Evolutionary conservation across 2,888 invertebrate genomes (phyloP), one percentile per base, ranked within the genome.

Genomic region (Cheiracanthium punctorium): DNA sequence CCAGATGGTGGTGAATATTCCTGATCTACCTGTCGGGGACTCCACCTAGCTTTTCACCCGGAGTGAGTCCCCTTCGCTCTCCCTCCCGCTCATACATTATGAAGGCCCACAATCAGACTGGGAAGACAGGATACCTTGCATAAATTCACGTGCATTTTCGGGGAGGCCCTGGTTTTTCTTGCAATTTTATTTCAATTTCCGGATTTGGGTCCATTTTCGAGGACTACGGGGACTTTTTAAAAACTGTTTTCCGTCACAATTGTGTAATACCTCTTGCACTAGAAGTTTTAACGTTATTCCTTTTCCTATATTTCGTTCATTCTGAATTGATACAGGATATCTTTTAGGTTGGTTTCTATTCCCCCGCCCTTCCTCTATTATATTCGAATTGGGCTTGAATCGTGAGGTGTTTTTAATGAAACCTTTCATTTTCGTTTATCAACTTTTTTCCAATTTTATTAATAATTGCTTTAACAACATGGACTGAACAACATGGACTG

Each of bases 121-220:
- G 70, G 58, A 70, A 65, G 30, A 37, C 33, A 58, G 73, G 64
- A 48, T 48, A 70, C 72, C 77, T 77, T 77, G 77, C 82, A 72
- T 84, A 84, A 73, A 77, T 77, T 77, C 82, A 67, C 74, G 48
- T 37, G 41, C 64, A 67, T 70, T 72, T 77, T 71, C 33, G 77
- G 48, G 48, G 65, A 33, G n/a, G 32, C 72, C 77, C 58, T 58
- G 58, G 1, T 58, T 58, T 58, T 24, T 24, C 74, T 81, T 67
- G n/a, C 52, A 69, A 58, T 82, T 82, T 70, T 77, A 71, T 84
- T 84, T 73, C 43, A 77, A 72, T 82, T 82, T 82, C 72, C 77
- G 77, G 82, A 77, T 82, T 82, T 72, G 77, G 77, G 72, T 77
- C 65, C 67, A 73, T 73, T 84, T 77, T 67, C 30, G 48, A 70